Conservation (phyloP, 2,888 invertebrate genomes). For the Tipula confusa region DNA sequence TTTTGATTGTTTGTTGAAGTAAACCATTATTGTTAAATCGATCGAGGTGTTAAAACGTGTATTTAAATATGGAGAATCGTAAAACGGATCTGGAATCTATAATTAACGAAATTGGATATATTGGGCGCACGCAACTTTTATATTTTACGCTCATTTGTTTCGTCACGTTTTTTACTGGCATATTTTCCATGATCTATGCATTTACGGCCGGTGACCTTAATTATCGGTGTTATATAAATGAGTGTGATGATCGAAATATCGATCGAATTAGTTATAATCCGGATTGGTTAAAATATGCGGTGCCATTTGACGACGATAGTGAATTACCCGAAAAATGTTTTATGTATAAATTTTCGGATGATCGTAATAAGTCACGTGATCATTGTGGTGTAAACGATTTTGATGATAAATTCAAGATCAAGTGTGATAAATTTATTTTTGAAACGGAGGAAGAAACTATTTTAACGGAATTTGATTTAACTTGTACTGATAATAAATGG, state of each 20-base stretch:
- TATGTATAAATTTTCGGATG: neutral
- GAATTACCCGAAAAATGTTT: neutral
- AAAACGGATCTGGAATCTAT: neutral
- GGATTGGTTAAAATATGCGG: neutral
- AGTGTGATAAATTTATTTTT: neutral
- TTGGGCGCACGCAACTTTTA: neutral
- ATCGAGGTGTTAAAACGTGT: neutral
- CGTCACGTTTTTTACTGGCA: neutral
- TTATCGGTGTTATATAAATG: neutral
- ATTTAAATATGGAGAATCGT: neutral
- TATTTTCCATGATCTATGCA: neutral
- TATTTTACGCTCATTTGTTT: neutral
- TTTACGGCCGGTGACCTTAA: neutral
- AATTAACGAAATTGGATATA: neutral
- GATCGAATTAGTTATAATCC: neutral
- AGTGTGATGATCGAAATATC: neutral
- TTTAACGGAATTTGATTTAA: neutral
- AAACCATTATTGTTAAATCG: neutral
- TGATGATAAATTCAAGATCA: neutral
- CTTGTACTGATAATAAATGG: neutral
- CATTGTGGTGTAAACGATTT: neutral
- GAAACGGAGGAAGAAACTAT: neutral
- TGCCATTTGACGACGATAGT: neutral
- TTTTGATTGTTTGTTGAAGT: too few relatives aligned
- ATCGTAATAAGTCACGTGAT: neutral